phyloP scores from a whole-genome alignment of 2,888 invertebrate species.

The Dendrolimus houi region DNA sequence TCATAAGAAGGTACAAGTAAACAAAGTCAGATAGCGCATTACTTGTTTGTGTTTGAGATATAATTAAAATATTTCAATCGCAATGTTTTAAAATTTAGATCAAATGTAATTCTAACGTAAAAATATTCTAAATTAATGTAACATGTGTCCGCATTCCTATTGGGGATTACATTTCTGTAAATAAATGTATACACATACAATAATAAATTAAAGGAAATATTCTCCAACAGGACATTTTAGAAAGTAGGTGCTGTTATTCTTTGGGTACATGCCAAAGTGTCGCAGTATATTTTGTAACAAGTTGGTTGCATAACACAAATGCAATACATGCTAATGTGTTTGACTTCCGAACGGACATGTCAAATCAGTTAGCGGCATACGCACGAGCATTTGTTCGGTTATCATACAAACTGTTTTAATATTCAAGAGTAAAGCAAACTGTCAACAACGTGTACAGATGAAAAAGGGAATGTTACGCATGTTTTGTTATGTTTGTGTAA shows the following conservation, averaged over 20 bases:
- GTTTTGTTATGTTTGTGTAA: no score
- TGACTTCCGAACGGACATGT: slow-evolving; percentile 65
- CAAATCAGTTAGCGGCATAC: slow-evolving; percentile 32
- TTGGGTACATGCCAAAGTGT: slow-evolving; percentile 52
- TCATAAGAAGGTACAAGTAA: no score
- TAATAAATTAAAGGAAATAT: not conserved
- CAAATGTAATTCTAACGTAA: no score
- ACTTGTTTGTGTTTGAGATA: no score
- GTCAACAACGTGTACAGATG: not conserved
- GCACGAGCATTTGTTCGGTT: slow-evolving; percentile 8
- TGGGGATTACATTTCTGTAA: no score
- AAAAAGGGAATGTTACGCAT: not conserved
- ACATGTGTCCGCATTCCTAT: no score
- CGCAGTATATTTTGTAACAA: slow-evolving; percentile 42
- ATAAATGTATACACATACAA: no score
- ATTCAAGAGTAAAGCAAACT: not conserved
- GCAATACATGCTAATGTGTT: slow-evolving; percentile 52
- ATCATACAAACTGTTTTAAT: not conserved
- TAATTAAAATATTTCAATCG: no score
- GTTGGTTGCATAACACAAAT: slow-evolving; percentile 48
- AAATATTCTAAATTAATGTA: no score
- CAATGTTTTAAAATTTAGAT: no score
- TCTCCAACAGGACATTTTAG: slow-evolving; percentile 11
- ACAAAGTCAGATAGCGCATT: no score
- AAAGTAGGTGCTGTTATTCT: slow-evolving; percentile 50